Evolutionary conservation across 2,113 vertebrate species (phyloP).

Genomic region (Bombycilla garrulus): DNA sequence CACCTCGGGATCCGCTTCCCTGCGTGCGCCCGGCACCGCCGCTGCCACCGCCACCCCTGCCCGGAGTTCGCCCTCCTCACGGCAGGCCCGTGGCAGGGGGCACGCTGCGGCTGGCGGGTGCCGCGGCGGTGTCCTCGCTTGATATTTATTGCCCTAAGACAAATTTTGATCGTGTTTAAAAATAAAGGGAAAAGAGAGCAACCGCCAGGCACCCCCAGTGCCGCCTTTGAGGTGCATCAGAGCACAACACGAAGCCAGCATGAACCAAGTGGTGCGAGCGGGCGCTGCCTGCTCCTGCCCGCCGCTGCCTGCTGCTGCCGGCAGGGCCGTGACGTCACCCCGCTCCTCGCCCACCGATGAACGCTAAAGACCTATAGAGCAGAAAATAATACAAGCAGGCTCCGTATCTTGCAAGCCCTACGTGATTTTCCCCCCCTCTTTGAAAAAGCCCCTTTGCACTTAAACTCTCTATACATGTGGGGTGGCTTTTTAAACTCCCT

Average conservation of each 20-base stretch:
- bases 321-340: constrained; percentile 97
- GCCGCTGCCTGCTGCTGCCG: constrained; percentile 72
- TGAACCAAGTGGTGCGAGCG: constrained; percentile 66
- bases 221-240: constrained; percentile 35
- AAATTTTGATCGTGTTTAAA: neutral
- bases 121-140: neutral
- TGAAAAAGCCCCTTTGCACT: constrained; percentile 80
- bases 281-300: constrained; percentile 57
- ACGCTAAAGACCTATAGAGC: constrained; percentile 89
- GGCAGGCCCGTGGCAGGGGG: neutral
- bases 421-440: constrained; percentile 34
- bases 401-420: constrained; percentile 84
- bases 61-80: neutral
- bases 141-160: neutral
- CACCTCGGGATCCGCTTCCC: neutral
- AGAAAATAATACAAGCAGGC: constrained; percentile 91
- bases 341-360: constrained; percentile 89
- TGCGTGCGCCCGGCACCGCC: neutral
- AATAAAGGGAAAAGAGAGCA: neutral
- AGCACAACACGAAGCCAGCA: constrained; percentile 36
- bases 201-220: neutral
- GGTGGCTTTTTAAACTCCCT: constrained; percentile 67
- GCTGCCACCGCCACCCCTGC: neutral
- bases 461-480: constrained; percentile 71
- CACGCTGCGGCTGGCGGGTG: neutral